Evolutionary conservation across 2,113 vertebrate genomes (phyloP), one percentile per base, ranked within the genome.

Genomic region (Carassius carassius): DNA sequence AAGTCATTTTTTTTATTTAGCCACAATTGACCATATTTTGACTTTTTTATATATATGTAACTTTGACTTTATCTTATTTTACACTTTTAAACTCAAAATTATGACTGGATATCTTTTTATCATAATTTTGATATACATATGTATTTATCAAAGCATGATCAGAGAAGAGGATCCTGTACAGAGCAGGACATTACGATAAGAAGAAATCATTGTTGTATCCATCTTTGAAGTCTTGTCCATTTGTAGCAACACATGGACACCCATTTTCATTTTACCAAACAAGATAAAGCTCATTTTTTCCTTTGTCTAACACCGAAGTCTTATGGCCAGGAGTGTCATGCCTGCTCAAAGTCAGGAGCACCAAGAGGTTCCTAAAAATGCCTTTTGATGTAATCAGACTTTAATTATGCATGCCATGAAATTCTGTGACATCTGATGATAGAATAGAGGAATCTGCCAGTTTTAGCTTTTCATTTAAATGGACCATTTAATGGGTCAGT

Each of bases 321-420:
- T 72, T 72, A 23, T 73, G 70, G 11, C 37, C 19, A n/a, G 4
- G 35, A 21, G 19, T n/a, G 35, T n/a, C 11, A 21, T 12, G 2
- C 4, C 19, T 72, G 5, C n/a, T 72, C 44, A 44, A 44, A 13
- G 19, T n/a, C 17, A 0, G 65, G 29, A 3, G 65, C 32, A 35
- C 8, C 17, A 11, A 21, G 19, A 72, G 17, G 3, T 44, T 44
- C 7, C 32, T 7, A n/a, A n/a, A 70, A n/a, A 21, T 21, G 4
- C 1, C 4, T n/a, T 72, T 72, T 44, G 6, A 44, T 72, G 69
- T 1, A n/a, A 44, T 44, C 9, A 19, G 16, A 7, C 37, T 47
- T 73, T 47, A 44, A 73, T 73, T 44, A 73, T 73, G 21, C 70
- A 73, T 73, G 37, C 23, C 70, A 47, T 3, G 41, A 73, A 73